These are phyloP conservation scores for Pogonocichla stellata DNA, from an alignment of 2,113 vertebrate species.

Conservation along the genomic window DNA sequence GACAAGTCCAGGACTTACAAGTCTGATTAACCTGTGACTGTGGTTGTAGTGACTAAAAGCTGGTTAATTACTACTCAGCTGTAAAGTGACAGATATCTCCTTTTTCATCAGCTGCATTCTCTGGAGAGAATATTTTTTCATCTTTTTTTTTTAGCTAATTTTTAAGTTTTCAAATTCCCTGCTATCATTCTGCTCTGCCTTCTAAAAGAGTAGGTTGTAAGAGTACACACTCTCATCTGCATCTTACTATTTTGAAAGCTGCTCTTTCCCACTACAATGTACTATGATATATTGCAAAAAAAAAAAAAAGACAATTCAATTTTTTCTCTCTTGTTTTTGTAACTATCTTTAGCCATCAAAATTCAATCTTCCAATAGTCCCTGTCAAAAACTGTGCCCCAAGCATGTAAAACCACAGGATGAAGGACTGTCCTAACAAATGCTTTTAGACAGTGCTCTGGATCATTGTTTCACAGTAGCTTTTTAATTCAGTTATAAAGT, in stretches of 20 bases:
- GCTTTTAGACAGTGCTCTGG: not conserved
- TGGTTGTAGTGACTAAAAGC: not conserved
- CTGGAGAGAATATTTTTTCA: not conserved
- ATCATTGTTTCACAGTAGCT: not conserved
- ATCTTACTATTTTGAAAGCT: not conserved
- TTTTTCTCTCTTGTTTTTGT: not conserved
- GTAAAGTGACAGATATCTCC: not conserved
- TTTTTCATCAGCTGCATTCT: not conserved
- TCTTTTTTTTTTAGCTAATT: not conserved
- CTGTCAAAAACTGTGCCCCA: not conserved
- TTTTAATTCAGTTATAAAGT: constrained; percentile 42
- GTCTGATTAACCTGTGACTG: not conserved
- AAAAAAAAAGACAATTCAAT: not conserved
- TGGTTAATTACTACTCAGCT: not conserved
- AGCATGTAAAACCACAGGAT: not conserved
- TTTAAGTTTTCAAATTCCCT: not conserved
- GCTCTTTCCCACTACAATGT: not conserved
- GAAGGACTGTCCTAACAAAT: constrained; percentile 11
- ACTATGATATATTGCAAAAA: not conserved
- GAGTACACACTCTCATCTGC: fast-evolving
- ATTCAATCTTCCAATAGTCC: not conserved
- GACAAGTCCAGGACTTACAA: not conserved
- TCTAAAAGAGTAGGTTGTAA: not conserved
- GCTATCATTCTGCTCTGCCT: not conserved
- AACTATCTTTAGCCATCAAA: not conserved